Percentiles rank a stretch among this genome's conserved stretches.
Conservation (phyloP, 2,113 vertebrate species). For the Laticauda colubrina region DNA sequence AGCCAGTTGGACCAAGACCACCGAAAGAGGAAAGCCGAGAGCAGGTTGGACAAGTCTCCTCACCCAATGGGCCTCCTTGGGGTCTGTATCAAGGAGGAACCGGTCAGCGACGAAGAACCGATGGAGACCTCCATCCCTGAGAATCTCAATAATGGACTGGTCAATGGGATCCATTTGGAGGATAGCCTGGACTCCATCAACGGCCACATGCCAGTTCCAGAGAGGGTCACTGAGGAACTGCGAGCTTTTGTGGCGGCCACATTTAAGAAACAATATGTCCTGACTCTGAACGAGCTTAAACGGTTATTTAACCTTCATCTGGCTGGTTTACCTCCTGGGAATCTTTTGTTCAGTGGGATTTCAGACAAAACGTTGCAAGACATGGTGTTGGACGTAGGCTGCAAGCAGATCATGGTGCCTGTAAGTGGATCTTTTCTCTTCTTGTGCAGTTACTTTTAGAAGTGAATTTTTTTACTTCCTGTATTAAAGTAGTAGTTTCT, state of each 20-base stretch:
- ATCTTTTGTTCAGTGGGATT: constrained; percentile 82
- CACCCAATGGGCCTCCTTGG: constrained; percentile 41
- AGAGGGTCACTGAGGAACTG: constrained; percentile 78
- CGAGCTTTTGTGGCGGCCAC: constrained; percentile 84
- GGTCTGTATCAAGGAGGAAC: constrained; percentile 79
- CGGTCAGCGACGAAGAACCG: constrained; percentile 74
- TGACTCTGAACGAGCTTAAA: constrained; percentile 95
- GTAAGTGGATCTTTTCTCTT: constrained; percentile 75
- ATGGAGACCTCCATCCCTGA: constrained; percentile 77
- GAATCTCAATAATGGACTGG: constrained; percentile 70
- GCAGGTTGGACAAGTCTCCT: background rate
- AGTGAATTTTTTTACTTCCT: too few relatives aligned
- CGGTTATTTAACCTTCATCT: constrained; percentile 93
- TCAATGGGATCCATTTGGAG: constrained; percentile 76
- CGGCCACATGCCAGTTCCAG: constrained; percentile 60
- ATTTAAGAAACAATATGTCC: constrained; percentile 90
- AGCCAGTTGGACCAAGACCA: constrained; percentile 79
- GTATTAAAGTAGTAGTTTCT: too few relatives aligned
- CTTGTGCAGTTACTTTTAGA: background rate
- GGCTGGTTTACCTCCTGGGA: constrained; percentile 87
- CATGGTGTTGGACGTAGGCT: constrained; percentile 83
- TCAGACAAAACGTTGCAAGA: constrained; percentile 95
- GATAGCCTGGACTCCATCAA: constrained; percentile 70
- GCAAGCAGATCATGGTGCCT: constrained; percentile 97
- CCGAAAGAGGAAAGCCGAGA: constrained; percentile 71